A percentile compares a stretch with the other conserved stretches of the same genome.
Evolutionary conservation across 1,140 invertebrate genomes (phyloP).

Genomic region (Brachionus paranguensis): DNA sequence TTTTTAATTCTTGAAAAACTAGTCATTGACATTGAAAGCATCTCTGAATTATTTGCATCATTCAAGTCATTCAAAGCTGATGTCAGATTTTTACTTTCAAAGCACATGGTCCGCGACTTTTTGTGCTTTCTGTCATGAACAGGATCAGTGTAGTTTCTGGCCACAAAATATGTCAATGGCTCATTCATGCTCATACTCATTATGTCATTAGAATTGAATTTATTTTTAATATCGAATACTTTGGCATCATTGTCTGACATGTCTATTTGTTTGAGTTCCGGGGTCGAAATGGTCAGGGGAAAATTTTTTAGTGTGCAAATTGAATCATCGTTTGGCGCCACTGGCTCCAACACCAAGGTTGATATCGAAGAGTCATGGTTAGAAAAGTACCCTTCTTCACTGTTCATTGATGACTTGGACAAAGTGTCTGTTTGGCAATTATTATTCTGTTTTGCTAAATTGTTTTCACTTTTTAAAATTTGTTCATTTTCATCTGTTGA

Average conservation of each 20-base stretch:
- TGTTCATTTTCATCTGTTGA: slow-evolving; percentile 2
- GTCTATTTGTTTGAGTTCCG: slow-evolving; percentile 8
- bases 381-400: slow-evolving; percentile 34
- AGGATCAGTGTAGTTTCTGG: background rate
- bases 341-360: background rate
- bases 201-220: background rate
- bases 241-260: background rate
- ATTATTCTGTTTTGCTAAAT: background rate
- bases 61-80: background rate
- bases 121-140: background rate
- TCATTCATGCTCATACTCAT: slow-evolving; percentile 4
- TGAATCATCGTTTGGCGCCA: background rate
- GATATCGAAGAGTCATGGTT: slow-evolving; percentile 31
- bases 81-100: background rate
- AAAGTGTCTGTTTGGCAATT: background rate
- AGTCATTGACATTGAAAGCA: background rate
- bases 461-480: background rate
- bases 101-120: background rate
- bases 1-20: slow-evolving; percentile 19
- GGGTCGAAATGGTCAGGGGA: background rate
- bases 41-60: background rate
- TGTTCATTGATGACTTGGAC: slow-evolving; percentile 21
- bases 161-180: background rate
- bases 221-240: background rate
- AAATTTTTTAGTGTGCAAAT: slow-evolving; percentile 9